These are phyloP conservation scores for Myotis davidii DNA, from an alignment of 2,113 vertebrate species.

Conservation along the genomic window DNA sequence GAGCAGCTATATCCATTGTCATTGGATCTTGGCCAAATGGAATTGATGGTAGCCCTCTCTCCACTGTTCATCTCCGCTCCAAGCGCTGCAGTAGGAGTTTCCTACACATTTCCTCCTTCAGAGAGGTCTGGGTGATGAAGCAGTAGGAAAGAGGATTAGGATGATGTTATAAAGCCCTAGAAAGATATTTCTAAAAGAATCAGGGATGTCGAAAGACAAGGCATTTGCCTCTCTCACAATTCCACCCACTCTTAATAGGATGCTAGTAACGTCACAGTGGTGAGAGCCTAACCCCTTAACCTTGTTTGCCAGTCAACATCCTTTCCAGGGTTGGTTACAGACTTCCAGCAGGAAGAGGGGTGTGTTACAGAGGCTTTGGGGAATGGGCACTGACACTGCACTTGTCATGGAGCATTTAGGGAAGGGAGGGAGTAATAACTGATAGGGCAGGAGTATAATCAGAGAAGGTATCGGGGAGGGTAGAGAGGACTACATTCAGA, in stretches of 20 bases:
- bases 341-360: background rate
- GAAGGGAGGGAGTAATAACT: background rate
- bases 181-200: constrained; percentile 74
- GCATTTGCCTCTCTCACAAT: constrained; percentile 64
- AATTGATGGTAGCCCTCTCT: background rate
- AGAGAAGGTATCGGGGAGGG: background rate
- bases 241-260: constrained; percentile 66
- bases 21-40: background rate
- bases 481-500: background rate
- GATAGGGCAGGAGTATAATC: background rate
- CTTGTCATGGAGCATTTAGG: background rate
- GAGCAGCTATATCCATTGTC: background rate
- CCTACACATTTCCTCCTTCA: constrained; percentile 29
- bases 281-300: background rate
- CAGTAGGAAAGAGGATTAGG: constrained; percentile 64
- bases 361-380: background rate
- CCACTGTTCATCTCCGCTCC: background rate
- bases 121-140: constrained; percentile 62
- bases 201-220: constrained; percentile 55
- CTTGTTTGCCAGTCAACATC: constrained; percentile 43
- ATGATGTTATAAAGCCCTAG: constrained; percentile 55
- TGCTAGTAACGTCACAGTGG: constrained; percentile 39
- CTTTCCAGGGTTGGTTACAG: background rate
- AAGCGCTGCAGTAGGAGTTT: background rate
- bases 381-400: background rate